Conservation (phyloP, 2,888 invertebrate species). For the Autographa pulchrina region DNA sequence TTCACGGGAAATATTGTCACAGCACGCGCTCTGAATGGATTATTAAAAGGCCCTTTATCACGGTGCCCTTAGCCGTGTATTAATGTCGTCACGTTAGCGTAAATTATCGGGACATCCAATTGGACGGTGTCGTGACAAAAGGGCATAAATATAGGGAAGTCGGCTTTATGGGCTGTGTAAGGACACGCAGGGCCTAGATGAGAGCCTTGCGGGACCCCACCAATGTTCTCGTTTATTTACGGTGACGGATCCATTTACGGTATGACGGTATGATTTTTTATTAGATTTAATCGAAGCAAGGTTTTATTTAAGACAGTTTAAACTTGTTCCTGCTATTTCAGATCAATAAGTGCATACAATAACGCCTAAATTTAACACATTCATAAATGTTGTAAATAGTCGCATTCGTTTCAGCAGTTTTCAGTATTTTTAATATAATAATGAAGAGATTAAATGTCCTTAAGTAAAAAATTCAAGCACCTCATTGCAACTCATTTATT, state of each 20-base stretch:
- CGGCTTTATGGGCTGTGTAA: conserved; percentile 74
- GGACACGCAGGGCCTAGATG: conserved; percentile 78
- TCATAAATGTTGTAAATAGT: too few species aligned
- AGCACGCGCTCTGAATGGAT: conserved; percentile 73
- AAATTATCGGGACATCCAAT: conserved; percentile 87
- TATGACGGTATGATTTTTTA: conserved; percentile 53
- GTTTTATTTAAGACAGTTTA: conserved; percentile 5
- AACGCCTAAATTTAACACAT: too few species aligned
- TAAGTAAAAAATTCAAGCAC: neutral
- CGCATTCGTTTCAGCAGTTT: too few species aligned
- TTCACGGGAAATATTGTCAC: conserved; percentile 75
- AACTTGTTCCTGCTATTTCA: neutral
- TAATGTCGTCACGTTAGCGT: conserved; percentile 83
- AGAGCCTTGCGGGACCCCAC: conserved; percentile 73
- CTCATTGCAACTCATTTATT: neutral
- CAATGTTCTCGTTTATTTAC: conserved; percentile 60
- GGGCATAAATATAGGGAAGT: conserved; percentile 81
- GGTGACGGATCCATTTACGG: conserved; percentile 56
- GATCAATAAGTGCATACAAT: too few species aligned
- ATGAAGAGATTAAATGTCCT: too few species aligned
- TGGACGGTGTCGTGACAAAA: conserved; percentile 86
- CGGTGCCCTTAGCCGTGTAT: conserved; percentile 70
- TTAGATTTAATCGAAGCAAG: conserved; percentile 41
- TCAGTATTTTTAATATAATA: neutral
- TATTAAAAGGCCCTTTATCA: conserved; percentile 80